Base-by-base conservation (phyloP, 23 tunicate genomes). In the Oikopleura dioica region DNA sequence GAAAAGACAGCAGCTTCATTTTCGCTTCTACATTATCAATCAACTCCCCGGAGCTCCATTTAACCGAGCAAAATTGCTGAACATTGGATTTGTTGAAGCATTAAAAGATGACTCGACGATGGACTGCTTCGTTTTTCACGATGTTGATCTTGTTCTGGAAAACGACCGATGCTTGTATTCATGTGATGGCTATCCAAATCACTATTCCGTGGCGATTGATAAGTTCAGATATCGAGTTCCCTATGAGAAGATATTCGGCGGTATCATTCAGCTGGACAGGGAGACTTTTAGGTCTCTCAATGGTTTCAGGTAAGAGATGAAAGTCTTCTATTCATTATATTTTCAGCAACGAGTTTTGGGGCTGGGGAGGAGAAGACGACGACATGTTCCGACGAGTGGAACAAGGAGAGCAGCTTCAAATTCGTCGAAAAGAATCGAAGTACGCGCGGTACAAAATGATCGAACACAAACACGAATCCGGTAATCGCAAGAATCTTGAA, bases 331-430 rank as follows among this genome's bases (percentile, higher is more conserved):
- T 16, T 9, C 16, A 16, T 9, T 9, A 44, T n/a, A n/a, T n/a
- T n/a, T n/a, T n/a, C n/a, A 44, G 55, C 16, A 63, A 63, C 33
- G 72, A 63, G 26, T 63, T 16, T 28, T 63, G 72, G 72, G 72
- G 72, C 30, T 63, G 72, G 72, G 72, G 72, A 63, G 72, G 72
- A 24, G 72, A 63, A 63, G 72, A 63, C 33, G 72, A 63, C 33
- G 72, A 63, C 26, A 63, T 63, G 72, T 63, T 12, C 72, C 30
- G 72, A 31, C 30, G 72, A 28, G 72, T 63, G 30, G 26, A 23
- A n/a, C n/a, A n/a, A n/a, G n/a, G n/a, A n/a, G n/a, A n/a, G n/a
- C n/a, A n/a, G n/a, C n/a, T n/a, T n/a, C 9, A 28, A 63, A 63
- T 63, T 21, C 72, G 33, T 4, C 72, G 72, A 16, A 23, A 23